These are phyloP conservation scores for Tetragonula carbonaria DNA, from an alignment of 2,888 invertebrate genomes.

Conservation along the genomic window DNA sequence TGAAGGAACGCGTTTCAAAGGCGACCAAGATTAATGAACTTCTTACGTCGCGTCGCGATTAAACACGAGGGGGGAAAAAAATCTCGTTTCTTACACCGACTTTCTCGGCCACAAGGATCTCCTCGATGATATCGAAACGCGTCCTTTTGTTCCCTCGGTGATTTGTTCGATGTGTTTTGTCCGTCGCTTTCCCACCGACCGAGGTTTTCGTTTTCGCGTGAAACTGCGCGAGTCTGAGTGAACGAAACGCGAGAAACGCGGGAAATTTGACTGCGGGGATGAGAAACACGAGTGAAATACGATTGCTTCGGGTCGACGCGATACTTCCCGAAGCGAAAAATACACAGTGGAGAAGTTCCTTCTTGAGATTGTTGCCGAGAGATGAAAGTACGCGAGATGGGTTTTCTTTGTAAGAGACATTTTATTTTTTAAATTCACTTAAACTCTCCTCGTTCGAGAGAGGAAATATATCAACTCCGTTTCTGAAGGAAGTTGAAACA, in stretches of 20 bases:
- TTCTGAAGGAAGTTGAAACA: background rate
- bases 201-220: background rate
- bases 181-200: background rate
- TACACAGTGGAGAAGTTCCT: background rate
- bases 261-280: background rate
- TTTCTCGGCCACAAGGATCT: background rate
- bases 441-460: no score
- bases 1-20: background rate
- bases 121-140: background rate
- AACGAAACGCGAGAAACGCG: background rate
- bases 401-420: background rate
- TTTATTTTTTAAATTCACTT: background rate
- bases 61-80: background rate
- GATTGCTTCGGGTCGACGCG: background rate
- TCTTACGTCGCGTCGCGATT: conserved; percentile 19
- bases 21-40: conserved; percentile 23
- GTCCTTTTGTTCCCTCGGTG: background rate
- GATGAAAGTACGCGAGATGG: background rate
- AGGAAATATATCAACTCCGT: no score
- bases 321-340: background rate
- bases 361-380: background rate
- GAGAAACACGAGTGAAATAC: background rate
- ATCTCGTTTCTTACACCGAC: background rate
- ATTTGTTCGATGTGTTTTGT: background rate
- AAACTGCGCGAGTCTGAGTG: conserved; percentile 13